Percentiles rank a stretch among this genome's conserved stretches.
phyloP scores from a whole-genome alignment of 2,113 vertebrate genomes.

The Marmota flaviventris region DNA sequence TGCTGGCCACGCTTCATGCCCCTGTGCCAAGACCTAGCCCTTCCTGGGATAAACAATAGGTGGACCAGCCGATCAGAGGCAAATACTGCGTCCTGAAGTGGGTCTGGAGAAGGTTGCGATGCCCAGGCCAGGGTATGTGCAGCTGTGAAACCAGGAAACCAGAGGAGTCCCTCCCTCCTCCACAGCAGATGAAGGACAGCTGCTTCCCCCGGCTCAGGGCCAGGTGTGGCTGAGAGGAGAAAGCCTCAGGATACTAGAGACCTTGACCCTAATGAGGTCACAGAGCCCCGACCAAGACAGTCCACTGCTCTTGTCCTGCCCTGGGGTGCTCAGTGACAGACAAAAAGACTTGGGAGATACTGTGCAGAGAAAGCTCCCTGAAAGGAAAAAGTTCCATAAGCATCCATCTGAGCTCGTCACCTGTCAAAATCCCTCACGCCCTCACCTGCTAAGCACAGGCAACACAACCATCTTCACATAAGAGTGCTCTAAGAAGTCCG shows the following conservation, averaged over 20 bases:
- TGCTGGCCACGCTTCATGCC: constrained; percentile 63
- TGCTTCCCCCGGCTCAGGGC: background rate
- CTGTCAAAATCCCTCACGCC: constrained; percentile 2
- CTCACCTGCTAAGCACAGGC: background rate
- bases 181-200: background rate
- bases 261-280: constrained; percentile 5
- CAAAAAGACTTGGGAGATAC: background rate
- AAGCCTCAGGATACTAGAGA: background rate
- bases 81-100: background rate
- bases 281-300: background rate
- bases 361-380: background rate
- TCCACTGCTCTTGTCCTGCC: background rate
- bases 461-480: fast-evolving
- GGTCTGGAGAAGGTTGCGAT: background rate
- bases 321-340: background rate
- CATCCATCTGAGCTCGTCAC: background rate
- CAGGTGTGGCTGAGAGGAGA: background rate
- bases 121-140: background rate
- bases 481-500: background rate
- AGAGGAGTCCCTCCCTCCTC: background rate
- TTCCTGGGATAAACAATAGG: constrained; percentile 77
- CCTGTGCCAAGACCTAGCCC: constrained; percentile 70
- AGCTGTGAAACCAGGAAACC: background rate
- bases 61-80: background rate
- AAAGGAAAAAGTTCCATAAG: background rate